Base-by-base conservation (phyloP, 1,140 invertebrate species). In the Zaprionus lachaisei region DNA sequence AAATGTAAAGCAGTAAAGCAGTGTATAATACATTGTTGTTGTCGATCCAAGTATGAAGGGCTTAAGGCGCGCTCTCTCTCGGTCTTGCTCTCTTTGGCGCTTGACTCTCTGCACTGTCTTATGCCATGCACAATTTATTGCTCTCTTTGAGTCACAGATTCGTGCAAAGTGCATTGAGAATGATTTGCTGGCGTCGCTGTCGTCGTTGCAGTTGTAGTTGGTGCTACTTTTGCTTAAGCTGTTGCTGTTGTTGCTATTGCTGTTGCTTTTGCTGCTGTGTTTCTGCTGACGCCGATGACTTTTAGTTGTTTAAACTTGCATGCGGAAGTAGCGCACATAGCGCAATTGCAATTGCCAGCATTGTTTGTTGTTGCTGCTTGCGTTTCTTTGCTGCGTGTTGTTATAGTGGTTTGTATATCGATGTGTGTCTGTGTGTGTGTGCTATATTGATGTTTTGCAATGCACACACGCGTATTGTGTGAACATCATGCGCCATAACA, bases 261-360 rank as follows among this genome's bases (percentile, higher is more conserved):
- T 11, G 15, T 64, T 64, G 60, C 22, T 61, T 44, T 62, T 79
- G 49, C 55, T 67, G 37, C 67, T 54, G 12, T 54, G 37, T 72
- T 62, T 61, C 14, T 57, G 57, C 66, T 75, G 67, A 69, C 61
- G 69, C 69, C 55, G 78, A 73, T 77, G 78, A 77, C 76, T 81
- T 81, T 79, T 79, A 79, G 79, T 79, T 85, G 70, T 74, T 80
- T 74, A 34, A 71, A 91, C 87, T 81, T 86, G 82, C 81, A 86
- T 90, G 86, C 85, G 85, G 86, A 91, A 90, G 85, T 72, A 72
- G 72, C 70, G 81, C 66, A 74, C 76, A 85, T 79, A 65, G 70
- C 69, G 70, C 69, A 83, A 77, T 71, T 66, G 47, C 75, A 72
- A 57, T 66, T 81, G 68, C 67, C 68, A 61, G 60, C 63, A 26